Evolutionary conservation across 2,888 invertebrate species (phyloP).

Genomic region (Lasioglossum leucozonium): DNA sequence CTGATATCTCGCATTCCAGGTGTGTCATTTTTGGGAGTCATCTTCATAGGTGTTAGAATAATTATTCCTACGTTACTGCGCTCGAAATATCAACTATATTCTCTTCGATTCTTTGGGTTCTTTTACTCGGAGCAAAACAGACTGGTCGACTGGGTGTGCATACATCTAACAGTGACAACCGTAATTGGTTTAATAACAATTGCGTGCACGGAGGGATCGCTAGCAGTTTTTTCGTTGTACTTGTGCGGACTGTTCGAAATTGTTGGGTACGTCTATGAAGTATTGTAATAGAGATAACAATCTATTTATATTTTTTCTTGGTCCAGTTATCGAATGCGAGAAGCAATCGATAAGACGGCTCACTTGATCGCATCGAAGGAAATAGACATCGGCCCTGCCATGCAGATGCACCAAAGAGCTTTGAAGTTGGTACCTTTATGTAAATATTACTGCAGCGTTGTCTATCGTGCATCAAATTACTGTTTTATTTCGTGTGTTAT

Average conservation of each 20-base stretch:
- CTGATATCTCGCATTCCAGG: background rate
- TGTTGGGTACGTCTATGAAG: too few relatives aligned
- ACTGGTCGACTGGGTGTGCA: background rate
- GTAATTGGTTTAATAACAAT: background rate
- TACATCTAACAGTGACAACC: background rate
- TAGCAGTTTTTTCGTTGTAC: background rate
- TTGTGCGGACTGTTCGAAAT: background rate
- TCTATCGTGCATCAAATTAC: background rate
- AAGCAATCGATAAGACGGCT: background rate
- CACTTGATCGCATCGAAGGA: background rate
- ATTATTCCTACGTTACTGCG: background rate
- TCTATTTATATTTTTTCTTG: background rate
- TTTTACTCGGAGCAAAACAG: background rate
- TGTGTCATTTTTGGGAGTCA: background rate
- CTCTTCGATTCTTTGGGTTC: background rate
- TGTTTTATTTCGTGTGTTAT: background rate
- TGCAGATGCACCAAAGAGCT: background rate
- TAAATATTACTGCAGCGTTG: background rate
- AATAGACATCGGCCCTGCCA: background rate
- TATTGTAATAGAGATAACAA: too few relatives aligned
- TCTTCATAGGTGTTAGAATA: accelerated
- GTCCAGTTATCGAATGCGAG: background rate
- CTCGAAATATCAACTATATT: background rate
- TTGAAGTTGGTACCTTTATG: background rate
- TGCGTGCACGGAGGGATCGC: background rate